Conservation (phyloP, 2,113 vertebrate genomes). For the Perognathus longimembris region DNA sequence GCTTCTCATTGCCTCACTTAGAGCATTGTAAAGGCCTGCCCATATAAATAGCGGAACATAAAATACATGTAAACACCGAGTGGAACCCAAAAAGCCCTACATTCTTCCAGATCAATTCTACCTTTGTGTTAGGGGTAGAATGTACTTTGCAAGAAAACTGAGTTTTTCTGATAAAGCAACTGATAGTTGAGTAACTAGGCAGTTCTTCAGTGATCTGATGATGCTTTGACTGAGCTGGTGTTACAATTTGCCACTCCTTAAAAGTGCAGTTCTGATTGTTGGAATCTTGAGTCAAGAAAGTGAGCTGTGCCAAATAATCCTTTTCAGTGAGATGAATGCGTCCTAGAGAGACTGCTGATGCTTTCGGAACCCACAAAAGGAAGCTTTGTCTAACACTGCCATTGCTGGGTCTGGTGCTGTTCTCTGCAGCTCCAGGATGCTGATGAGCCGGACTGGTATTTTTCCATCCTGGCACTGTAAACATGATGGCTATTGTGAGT, state of each 20-base stretch:
- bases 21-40: neutral
- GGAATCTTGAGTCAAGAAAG: constrained; percentile 83
- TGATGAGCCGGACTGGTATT: neutral
- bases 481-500: neutral
- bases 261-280: constrained; percentile 52
- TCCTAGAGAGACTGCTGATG: constrained; percentile 65
- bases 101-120: constrained; percentile 65
- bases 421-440: neutral
- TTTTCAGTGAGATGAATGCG: constrained; percentile 79
- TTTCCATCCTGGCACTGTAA: constrained; percentile 14
- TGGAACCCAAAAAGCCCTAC: constrained; percentile 38
- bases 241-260: neutral
- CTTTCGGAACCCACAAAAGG: constrained; percentile 69
- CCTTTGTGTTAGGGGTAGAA: constrained; percentile 64
- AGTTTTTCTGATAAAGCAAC: constrained; percentile 74
- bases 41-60: constrained; percentile 56
- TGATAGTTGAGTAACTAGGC: constrained; percentile 75
- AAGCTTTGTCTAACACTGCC: constrained; percentile 35
- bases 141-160: constrained; percentile 68
- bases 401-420: neutral
- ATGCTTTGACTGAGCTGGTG: constrained; percentile 76
- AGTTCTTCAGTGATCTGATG: constrained; percentile 70
- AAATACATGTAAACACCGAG: constrained; percentile 9
- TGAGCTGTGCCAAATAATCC: constrained; percentile 84
- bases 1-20: constrained; percentile 30